These are phyloP conservation scores for Alectura lathami DNA, from an alignment of 2,113 vertebrate genomes.

Conservation along the genomic window DNA sequence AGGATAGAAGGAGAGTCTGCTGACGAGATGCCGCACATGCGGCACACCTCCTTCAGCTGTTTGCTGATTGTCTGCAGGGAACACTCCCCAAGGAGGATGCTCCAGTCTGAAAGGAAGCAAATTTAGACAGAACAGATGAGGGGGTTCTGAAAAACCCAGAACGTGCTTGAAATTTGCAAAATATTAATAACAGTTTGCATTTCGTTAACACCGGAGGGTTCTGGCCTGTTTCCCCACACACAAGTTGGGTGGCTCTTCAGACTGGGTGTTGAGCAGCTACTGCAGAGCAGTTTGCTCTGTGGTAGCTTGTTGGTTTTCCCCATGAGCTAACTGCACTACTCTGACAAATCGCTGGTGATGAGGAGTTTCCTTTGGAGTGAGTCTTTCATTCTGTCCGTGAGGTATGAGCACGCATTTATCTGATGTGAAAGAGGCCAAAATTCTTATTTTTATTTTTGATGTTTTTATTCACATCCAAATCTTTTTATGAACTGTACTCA, in stretches of 20 bases:
- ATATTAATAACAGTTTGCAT: background rate
- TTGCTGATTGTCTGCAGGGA: conserved; percentile 94
- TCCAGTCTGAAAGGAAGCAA: conserved; percentile 87
- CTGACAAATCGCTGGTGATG: background rate
- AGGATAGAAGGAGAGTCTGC: conserved; percentile 93
- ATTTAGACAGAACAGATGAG: background rate
- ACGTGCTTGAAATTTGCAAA: background rate
- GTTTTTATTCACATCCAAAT: background rate
- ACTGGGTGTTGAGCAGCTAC: fast-evolving
- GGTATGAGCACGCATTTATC: background rate
- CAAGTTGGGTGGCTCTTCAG: fast-evolving
- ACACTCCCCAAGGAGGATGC: conserved; percentile 93
- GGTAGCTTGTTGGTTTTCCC: background rate
- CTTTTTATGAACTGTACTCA: background rate
- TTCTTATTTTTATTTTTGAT: background rate
- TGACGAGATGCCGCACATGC: conserved; percentile 93
- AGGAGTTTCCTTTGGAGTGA: background rate
- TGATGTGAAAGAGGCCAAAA: background rate
- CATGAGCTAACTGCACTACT: background rate
- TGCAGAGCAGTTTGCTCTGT: too few relatives aligned
- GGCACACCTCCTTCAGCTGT: conserved; percentile 93
- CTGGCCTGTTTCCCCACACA: background rate
- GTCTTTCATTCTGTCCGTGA: background rate
- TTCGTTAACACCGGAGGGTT: background rate
- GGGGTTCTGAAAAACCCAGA: background rate